These are phyloP conservation scores for Trematomus bernacchii DNA, from an alignment of 2,797 vertebrate genomes.

Conservation along the genomic window DNA sequence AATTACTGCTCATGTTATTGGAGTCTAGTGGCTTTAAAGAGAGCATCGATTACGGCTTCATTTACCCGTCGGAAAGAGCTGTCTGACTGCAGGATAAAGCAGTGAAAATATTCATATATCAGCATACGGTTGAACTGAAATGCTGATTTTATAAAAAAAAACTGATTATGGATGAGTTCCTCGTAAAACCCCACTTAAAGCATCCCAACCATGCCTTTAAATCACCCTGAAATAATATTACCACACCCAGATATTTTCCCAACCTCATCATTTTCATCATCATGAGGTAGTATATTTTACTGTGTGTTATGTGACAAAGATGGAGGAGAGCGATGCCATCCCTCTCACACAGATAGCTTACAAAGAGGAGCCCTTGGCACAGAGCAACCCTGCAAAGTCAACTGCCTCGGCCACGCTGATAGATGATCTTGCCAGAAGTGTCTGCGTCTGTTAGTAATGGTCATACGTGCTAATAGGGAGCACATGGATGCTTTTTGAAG, in stretches of 20 bases:
- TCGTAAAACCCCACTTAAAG: too few species aligned
- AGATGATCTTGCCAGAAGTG: slow-evolving; percentile 47
- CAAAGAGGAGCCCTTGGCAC: slow-evolving; percentile 60
- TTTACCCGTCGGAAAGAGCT: too few species aligned
- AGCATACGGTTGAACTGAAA: too few species aligned
- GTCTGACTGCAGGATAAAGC: too few species aligned
- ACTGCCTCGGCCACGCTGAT: slow-evolving; percentile 57
- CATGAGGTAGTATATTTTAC: neutral
- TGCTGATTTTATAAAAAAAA: too few species aligned
- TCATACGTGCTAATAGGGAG: slow-evolving; percentile 2
- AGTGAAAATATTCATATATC: too few species aligned
- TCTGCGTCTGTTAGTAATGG: neutral
- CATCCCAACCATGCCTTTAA: neutral
- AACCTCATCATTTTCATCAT: slow-evolving; percentile 19
- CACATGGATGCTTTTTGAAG: neutral
- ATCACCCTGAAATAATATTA: neutral
- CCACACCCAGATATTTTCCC: neutral
- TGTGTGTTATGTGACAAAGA: slow-evolving; percentile 36
- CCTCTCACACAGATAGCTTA: slow-evolving; percentile 34
- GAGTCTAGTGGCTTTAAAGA: too few species aligned
- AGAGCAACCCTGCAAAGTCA: slow-evolving; percentile 70
- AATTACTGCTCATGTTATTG: too few species aligned
- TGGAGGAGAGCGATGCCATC: slow-evolving; percentile 34
- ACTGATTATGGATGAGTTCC: too few species aligned
- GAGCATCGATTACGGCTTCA: too few species aligned